A percentile compares a stretch with the other conserved stretches of the same genome.
These are phyloP conservation scores for Drosophila tsacasi DNA, from an alignment of 1,140 invertebrate genomes.

Conservation along the genomic window DNA sequence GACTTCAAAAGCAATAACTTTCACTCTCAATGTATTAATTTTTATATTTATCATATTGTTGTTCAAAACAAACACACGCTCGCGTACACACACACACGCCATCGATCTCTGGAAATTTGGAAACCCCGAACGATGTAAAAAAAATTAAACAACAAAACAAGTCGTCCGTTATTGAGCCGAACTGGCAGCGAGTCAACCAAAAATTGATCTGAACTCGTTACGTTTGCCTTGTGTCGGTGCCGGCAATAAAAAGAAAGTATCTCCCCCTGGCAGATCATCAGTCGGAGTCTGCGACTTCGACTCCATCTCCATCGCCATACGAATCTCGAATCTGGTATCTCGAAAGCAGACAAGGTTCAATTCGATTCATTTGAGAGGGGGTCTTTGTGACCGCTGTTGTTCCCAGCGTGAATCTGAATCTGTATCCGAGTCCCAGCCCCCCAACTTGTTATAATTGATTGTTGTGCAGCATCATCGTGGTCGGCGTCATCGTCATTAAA, in stretches of 20 bases:
- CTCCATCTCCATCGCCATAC: conserved; percentile 22
- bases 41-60: conserved; percentile 84
- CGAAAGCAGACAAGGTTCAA: conserved; percentile 51
- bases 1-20: conserved; percentile 80
- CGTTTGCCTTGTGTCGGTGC: conserved; percentile 70
- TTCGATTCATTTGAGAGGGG: conserved; percentile 67
- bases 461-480: conserved; percentile 69
- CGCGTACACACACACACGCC: conserved; percentile 18
- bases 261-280: conserved; percentile 66
- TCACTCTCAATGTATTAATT: conserved; percentile 85
- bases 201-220: conserved; percentile 83
- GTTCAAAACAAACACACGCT: conserved; percentile 62
- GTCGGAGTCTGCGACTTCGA: conserved; percentile 29
- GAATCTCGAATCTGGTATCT: conserved; percentile 19
- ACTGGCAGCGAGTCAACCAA: conserved; percentile 71
- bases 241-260: conserved; percentile 83
- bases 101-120: conserved; percentile 57
- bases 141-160: conserved; percentile 64
- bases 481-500: conserved; percentile 30
- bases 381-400: conserved; percentile 52
- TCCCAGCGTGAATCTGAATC: conserved; percentile 29
- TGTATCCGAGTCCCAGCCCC: conserved; percentile 18
- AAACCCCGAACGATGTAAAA: conserved; percentile 42
- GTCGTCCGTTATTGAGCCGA: conserved; percentile 70
- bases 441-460: conserved; percentile 79